Evolutionary conservation across 2,797 vertebrate genomes (phyloP), one percentile per base, ranked within the genome.

Genomic region (Poecilia velifera): DNA sequence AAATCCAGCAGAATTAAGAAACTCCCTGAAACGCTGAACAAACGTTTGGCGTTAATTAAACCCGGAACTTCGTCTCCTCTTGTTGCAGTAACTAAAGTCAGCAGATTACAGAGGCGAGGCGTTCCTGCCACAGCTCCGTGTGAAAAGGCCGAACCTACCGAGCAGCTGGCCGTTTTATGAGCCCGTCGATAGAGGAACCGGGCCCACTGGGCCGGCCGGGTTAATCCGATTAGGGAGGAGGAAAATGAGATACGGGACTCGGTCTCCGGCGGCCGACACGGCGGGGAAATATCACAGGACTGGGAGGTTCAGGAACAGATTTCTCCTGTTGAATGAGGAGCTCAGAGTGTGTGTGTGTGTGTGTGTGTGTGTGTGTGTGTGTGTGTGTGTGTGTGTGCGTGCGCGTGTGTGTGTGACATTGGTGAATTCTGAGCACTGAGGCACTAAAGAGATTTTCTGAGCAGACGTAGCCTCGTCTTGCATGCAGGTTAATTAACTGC

Each of bases 201-300:
- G 84, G 74, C 59, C 77, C 76, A 1, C 72, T 1, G 72, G 81
- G 79, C 76, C 47, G 6, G 39, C 53, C 2, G 22, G 85, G 88
- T 80, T 93, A 90, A 94, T 89, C 91, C 81, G 82, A 92, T 92
- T 88, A 91, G 87, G 82, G 83, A 80, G 79, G 70, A 81, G 71
- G 81, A 84, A 83, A 88, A 92, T 84, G 76, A 90, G 91, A 90
- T 82, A 73, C 10, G 84, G 84, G 88, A 88, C 34, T 14, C 14
- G 18, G 76, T 80, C 84, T 88, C 70, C 0, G 76, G 59, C 14
- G 62, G 76, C 76, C 20, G 72, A 57, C 53, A 71, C 46, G 20
- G 76, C 43, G 77, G 85, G 84, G 85, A 90, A 85, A 89, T 88
- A 86, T 89, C 76, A 81, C 64, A 1, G 55, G 78, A 78, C 83